These are phyloP conservation scores for Monochamus alternatus DNA, from an alignment of 2,888 invertebrate species.

Conservation along the genomic window DNA sequence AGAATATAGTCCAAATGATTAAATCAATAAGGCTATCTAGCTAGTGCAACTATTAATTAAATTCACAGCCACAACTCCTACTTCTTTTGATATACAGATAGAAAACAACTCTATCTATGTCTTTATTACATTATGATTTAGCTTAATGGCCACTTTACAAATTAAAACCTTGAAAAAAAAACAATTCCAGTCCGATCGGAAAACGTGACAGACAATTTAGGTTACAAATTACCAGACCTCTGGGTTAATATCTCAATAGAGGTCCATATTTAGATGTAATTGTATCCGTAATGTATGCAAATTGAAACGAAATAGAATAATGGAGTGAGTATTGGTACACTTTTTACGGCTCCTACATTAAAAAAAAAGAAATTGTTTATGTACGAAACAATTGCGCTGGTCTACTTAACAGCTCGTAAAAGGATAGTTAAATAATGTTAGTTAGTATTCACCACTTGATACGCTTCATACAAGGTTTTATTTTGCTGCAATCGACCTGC, in stretches of 20 bases:
- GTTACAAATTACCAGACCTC: not conserved
- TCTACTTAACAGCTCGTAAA: constrained; percentile 4
- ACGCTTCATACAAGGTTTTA: constrained; percentile 5
- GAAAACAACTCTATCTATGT: too few species aligned
- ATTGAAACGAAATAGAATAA: not conserved
- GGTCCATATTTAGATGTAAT: not conserved
- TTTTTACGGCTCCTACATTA: not conserved
- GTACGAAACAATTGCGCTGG: constrained; percentile 9
- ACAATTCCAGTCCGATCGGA: not conserved
- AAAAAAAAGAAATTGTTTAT: constrained; percentile 6
- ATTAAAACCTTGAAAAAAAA: not conserved
- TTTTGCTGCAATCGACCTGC: constrained; percentile 6
- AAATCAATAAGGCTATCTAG: too few species aligned
- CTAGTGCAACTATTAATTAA: too few species aligned
- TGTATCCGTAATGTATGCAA: not conserved
- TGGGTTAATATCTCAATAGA: too few species aligned
- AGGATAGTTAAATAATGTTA: constrained; percentile 1
- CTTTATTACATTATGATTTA: too few species aligned
- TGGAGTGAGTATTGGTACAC: not conserved
- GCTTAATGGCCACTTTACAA: too few species aligned
- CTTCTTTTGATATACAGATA: too few species aligned
- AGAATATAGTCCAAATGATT: too few species aligned
- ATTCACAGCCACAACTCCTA: too few species aligned
- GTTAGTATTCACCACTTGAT: not conserved
- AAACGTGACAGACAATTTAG: constrained; percentile 3